phyloP scores from a whole-genome alignment of 1,140 invertebrate genomes.

The Adoxophyes honmai region DNA sequence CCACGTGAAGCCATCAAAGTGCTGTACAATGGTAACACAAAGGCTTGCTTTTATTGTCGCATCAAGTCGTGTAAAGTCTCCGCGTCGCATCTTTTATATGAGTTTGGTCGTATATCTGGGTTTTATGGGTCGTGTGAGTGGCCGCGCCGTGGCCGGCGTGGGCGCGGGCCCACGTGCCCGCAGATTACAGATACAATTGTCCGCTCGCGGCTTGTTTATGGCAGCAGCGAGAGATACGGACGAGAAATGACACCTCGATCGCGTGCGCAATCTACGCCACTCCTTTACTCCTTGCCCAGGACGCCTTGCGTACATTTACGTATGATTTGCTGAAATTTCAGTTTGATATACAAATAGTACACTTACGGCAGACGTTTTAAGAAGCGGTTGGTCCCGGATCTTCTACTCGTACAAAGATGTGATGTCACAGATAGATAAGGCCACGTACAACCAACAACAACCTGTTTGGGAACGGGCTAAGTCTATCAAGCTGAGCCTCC shows the following conservation, averaged over 20 bases:
- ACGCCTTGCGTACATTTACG: not conserved
- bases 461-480: too few species aligned
- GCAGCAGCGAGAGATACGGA: constrained; percentile 45
- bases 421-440: too few species aligned
- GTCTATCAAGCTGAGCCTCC: constrained; percentile 10
- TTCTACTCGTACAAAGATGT: too few species aligned
- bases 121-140: constrained; percentile 43
- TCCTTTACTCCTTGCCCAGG: constrained; percentile 8
- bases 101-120: constrained; percentile 52
- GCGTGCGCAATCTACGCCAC: constrained; percentile 43
- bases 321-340: too few species aligned
- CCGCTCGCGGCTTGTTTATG: constrained; percentile 54
- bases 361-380: too few species aligned
- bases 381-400: too few species aligned
- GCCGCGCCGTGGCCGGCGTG: constrained; percentile 51
- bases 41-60: constrained; percentile 57
- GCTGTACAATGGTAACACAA: constrained; percentile 41
- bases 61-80: constrained; percentile 45
- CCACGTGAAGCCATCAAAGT: not conserved
- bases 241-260: constrained; percentile 53
- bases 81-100: constrained; percentile 54
- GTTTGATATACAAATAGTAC: too few species aligned
- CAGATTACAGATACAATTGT: constrained; percentile 62
- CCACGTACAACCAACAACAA: too few species aligned
- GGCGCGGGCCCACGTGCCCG: constrained; percentile 60